A percentile compares a stretch with the other conserved stretches of the same genome.
These are phyloP conservation scores for Delichon dasypus DNA, from an alignment of 2,797 vertebrate species.

Conservation along the genomic window DNA sequence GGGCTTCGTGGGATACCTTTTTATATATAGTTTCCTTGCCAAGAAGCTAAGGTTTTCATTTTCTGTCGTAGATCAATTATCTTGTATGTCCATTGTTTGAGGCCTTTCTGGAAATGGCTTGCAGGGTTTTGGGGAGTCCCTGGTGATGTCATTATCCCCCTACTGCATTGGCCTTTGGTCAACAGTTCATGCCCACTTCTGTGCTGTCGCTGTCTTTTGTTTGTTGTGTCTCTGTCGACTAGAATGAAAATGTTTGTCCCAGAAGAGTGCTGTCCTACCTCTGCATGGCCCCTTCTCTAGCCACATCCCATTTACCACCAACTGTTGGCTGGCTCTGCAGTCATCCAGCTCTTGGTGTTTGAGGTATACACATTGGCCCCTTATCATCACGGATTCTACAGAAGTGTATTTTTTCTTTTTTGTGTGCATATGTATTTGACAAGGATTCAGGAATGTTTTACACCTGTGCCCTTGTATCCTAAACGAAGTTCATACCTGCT, in stretches of 20 bases:
- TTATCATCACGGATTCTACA: not conserved
- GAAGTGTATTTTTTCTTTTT: not conserved
- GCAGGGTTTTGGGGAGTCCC: not conserved
- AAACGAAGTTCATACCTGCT: not conserved
- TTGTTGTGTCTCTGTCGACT: not conserved
- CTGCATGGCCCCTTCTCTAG: not conserved
- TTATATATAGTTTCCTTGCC: not conserved
- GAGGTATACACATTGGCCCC: rapidly evolving
- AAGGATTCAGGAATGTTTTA: not conserved
- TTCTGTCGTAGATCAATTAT: not conserved
- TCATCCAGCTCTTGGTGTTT: not conserved
- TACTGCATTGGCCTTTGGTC: not conserved
- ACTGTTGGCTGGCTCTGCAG: not conserved
- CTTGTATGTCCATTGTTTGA: not conserved
- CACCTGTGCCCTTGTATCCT: not conserved
- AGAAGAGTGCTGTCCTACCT: not conserved
- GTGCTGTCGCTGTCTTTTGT: not conserved
- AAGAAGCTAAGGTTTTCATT: not conserved
- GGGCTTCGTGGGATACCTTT: not conserved
- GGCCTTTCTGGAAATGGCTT: not conserved
- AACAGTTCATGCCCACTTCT: rapidly evolving
- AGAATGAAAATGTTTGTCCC: too few species aligned
- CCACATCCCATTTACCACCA: not conserved
- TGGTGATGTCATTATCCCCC: not conserved
- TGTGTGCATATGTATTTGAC: not conserved